Evolutionary conservation across 2,797 vertebrate species (phyloP).

Genomic region (Syngnathus rostellatus): DNA sequence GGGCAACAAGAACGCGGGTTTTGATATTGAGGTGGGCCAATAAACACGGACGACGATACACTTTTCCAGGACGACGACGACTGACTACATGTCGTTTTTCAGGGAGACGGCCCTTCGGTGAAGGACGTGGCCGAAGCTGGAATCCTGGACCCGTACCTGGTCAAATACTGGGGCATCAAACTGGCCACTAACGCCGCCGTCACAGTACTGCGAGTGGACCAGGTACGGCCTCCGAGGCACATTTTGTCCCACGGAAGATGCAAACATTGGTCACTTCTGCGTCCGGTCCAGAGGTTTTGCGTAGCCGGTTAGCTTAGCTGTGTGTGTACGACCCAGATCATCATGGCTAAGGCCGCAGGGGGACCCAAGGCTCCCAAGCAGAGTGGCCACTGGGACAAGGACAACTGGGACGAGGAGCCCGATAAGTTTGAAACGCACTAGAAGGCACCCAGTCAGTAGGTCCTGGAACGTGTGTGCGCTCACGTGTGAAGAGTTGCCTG

Average conservation of each 20-base stretch:
- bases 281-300: neutral
- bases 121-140: slow-evolving; percentile 89
- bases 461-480: slow-evolving; percentile 46
- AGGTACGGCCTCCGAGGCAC: slow-evolving; percentile 62
- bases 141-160: slow-evolving; percentile 85
- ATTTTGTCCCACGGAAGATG: neutral
- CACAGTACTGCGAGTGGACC: slow-evolving; percentile 92
- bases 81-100: slow-evolving; percentile 4
- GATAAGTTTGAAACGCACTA: slow-evolving; percentile 76
- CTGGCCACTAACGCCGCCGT: slow-evolving; percentile 91
- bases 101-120: slow-evolving; percentile 78
- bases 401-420: slow-evolving; percentile 80
- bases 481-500: neutral
- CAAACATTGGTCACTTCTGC: neutral
- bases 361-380: slow-evolving; percentile 84
- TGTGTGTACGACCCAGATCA: slow-evolving; percentile 73
- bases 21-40: slow-evolving; percentile 86
- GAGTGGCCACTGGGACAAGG: slow-evolving; percentile 91
- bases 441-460: slow-evolving; percentile 64
- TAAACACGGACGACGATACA: neutral
- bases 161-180: slow-evolving; percentile 92
- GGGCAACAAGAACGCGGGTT: slow-evolving; percentile 89
- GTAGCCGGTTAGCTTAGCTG: slow-evolving; percentile 4
- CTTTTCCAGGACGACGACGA: too few relatives aligned
- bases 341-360: slow-evolving; percentile 91